Percentiles rank a stretch among this genome's conserved stretches.
Conservation (phyloP, 2,113 vertebrate genomes). For the Scortum barcoo region DNA sequence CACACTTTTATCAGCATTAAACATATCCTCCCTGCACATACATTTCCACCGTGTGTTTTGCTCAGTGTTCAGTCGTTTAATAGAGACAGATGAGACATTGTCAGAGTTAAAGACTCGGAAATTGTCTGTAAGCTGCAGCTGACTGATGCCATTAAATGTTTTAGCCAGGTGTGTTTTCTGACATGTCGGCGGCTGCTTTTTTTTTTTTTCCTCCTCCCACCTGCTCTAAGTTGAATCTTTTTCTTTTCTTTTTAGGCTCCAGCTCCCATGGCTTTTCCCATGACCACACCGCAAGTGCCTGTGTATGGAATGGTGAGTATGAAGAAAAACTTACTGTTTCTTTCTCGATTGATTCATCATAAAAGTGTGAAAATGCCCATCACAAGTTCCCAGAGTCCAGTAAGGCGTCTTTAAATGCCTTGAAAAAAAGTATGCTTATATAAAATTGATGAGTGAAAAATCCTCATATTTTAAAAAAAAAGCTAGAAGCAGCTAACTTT, state of each 20-base stretch:
- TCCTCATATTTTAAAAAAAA: background rate
- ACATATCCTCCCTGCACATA: conserved; percentile 5
- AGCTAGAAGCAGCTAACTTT: background rate
- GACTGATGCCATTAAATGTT: background rate
- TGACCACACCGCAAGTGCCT: conserved; percentile 94
- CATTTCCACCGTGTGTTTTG: background rate
- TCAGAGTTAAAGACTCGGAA: background rate
- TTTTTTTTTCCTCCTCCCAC: too few relatives aligned
- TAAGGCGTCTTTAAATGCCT: background rate
- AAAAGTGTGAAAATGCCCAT: too few relatives aligned
- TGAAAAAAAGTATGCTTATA: too few relatives aligned
- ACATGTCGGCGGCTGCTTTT: background rate
- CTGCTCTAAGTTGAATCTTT: background rate
- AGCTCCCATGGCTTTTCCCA: conserved; percentile 88
- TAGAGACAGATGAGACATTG: background rate
- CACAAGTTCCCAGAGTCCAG: too few relatives aligned
- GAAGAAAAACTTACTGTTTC: background rate
- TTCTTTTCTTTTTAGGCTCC: conserved; percentile 81
- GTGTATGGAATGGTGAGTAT: conserved; percentile 93
- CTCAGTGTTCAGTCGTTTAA: conserved; percentile 1
- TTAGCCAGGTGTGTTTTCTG: background rate
- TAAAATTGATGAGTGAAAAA: background rate
- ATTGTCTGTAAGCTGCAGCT: background rate
- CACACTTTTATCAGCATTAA: conserved; percentile 46
- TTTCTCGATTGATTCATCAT: background rate